Base-by-base conservation (phyloP, 2,888 invertebrate genomes). In the Apodemia hepburni region DNA sequence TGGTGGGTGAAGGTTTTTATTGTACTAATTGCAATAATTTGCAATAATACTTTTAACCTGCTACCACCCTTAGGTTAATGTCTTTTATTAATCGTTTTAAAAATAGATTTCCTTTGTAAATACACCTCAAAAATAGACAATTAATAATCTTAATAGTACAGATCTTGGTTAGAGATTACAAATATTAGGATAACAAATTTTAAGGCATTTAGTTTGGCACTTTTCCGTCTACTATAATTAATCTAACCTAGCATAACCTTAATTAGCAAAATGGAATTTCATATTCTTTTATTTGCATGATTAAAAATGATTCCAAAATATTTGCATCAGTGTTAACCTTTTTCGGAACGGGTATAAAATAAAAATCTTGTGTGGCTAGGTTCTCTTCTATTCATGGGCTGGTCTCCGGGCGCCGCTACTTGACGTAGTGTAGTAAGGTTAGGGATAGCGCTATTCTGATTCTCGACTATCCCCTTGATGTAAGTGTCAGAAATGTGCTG, bases 201-300 rank as follows among this genome's bases (percentile, higher is more conserved):
- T 59, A 17, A 49, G 61, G 29, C 47, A 61, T 33, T 38, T 9
- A 45, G 42, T 58, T 47, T 47, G 60, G 12, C 27, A 57, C 33
- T 49, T 51, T 45, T 57, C 8, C 60, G 29, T 47, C 22, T 59
- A 47, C 18, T 27, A 22, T 54, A 54, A 54, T 18, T 9, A 22
- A 61, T 47, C 60, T 63, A 63, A 57, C n/a, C 59, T 64, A 65
- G 64, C 62, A 58, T 62, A 64, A 35, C 59, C 58, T 42, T 64
- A 42, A 51, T 12, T 51, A 51, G 51, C 8, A 5, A 49, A 18
- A 22, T 29, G 29, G 27, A 58, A 58, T 17, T 18, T 51, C 15
- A 22, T 22, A 22, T 51, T 38, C 12, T 38, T 38, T 38, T 38
- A 38, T 38, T 38, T 38, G 38, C 12, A 12, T 3, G 38, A 11